Percentiles rank a stretch among this genome's conserved stretches.
Evolutionary conservation across 2,888 invertebrate species (phyloP).

Genomic region (Scaptomyza caliginosa): DNA sequence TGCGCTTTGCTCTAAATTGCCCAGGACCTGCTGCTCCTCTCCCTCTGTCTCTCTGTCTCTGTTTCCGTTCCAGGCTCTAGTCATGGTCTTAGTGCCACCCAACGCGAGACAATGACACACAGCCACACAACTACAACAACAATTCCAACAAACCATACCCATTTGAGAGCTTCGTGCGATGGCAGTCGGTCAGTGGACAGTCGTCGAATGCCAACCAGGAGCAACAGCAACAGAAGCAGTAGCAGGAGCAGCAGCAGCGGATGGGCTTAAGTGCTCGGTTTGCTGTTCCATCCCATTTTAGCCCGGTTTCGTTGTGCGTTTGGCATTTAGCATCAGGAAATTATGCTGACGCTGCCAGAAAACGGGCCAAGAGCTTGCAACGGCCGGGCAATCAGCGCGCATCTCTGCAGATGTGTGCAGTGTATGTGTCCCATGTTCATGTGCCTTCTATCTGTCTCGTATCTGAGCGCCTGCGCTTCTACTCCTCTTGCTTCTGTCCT

Average conservation of each 20-base stretch:
- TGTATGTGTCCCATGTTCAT: constrained; percentile 25
- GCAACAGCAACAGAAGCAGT: constrained; percentile 31
- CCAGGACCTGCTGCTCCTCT: constrained; percentile 43
- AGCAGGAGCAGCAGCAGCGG: constrained; percentile 33
- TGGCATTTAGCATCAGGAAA: constrained; percentile 83
- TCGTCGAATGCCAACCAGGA: constrained; percentile 38
- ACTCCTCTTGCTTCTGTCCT: constrained; percentile 39
- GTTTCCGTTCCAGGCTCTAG: constrained; percentile 42
- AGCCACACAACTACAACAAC: constrained; percentile 58
- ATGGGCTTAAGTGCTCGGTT: constrained; percentile 69
- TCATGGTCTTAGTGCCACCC: constrained; percentile 23
- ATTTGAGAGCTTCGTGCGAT: constrained; percentile 35
- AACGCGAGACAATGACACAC: constrained; percentile 75
- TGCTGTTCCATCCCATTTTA: constrained; percentile 29
- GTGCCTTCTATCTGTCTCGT: constrained; percentile 58
- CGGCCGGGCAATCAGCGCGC: constrained; percentile 67
- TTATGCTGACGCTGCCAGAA: constrained; percentile 82
- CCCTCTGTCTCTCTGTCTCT: constrained; percentile 28
- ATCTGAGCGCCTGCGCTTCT: constrained; percentile 56
- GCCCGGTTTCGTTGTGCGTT: constrained; percentile 46
- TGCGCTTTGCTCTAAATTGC: constrained; percentile 81
- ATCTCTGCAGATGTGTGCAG: constrained; percentile 65
- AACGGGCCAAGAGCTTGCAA: constrained; percentile 47
- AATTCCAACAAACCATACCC: constrained; percentile 8
- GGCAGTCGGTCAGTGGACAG: constrained; percentile 59